Conservation (phyloP, 2,797 vertebrate species). For the Jordanella pulchra region DNA sequence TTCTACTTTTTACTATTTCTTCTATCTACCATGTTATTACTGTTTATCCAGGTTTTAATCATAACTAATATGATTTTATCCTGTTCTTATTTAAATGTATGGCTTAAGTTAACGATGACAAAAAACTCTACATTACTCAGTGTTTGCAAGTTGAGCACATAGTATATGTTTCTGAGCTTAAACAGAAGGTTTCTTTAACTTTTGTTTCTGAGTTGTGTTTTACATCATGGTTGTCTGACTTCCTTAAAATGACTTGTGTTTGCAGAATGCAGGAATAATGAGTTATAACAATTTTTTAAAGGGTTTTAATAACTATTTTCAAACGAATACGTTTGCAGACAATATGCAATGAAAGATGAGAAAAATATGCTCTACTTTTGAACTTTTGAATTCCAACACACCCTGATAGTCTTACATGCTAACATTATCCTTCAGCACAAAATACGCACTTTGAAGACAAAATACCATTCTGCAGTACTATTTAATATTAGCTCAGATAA, state of each 20-base stretch:
- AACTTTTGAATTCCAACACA: not conserved
- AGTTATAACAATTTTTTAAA: too few species aligned
- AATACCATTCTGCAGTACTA: not conserved
- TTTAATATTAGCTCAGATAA: not conserved
- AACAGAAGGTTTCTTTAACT: not conserved
- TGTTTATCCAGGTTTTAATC: not conserved
- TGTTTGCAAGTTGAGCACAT: not conserved
- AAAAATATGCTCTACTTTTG: conserved; percentile 2
- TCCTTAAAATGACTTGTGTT: not conserved
- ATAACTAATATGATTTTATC: not conserved
- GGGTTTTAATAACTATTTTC: too few species aligned
- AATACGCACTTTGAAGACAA: not conserved
- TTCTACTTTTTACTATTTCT: conserved; percentile 3
- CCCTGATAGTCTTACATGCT: too few species aligned
- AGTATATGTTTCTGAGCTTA: not conserved
- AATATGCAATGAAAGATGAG: not conserved
- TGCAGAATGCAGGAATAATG: not conserved
- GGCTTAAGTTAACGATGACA: not conserved
- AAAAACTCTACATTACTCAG: not conserved
- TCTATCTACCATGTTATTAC: not conserved
- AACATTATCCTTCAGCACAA: not conserved
- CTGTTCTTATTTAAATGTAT: not conserved
- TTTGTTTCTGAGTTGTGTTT: not conserved
- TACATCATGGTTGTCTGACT: not conserved
- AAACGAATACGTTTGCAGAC: too few species aligned